Evolutionary conservation across 2,888 invertebrate genomes (phyloP), one percentile per base, ranked within the genome.

Genomic region (Ametastegia equiseti): DNA sequence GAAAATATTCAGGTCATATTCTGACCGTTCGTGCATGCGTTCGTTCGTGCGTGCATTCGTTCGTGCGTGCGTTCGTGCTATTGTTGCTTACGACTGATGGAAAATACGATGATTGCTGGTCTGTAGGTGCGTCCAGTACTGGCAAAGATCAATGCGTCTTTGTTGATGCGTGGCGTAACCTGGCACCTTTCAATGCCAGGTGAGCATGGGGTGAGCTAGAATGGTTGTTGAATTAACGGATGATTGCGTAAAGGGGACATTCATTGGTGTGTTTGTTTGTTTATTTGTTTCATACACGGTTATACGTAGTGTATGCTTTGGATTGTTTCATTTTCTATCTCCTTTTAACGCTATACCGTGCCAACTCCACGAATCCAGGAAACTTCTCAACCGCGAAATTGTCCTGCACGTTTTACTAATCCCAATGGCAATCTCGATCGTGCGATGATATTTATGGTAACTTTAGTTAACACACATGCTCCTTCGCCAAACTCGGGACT

Each of bases 171-270:
- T 60, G 78, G 57, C 78, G 60, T 30, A 78, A 63, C 78, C 27
- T 60, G 15, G 60, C 78, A 78, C 78, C 78, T 78, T 42, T 60
- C 60, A 60, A 45, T 78, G 78, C 42, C 60, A 78, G 57, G 78
- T 78, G 78, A 33, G 60, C 42, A 54, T 63, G 33, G n/a, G n/a
- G n/a, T n/a, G 4, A 15, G 42, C 42, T 11, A 30, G 15, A 60
- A 60, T 63, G 45, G 57, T 63, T n/a, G n/a, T n/a, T 11, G 19
- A 39, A 50, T 42, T 27, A 27, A 78, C 33, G 42, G 42, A 60
- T 75, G 23, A 54, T 75, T 75, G 75, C 75, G 75, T 54, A 75
- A 75, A 54, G 19, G 23, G 75, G 27, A 42, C 71, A 30, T 6
- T 47, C 15, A n/a, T n/a, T n/a, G n/a, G n/a, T n/a, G n/a, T n/a